Base-by-base conservation (phyloP, 2,797 vertebrate genomes). In the Sciurus vulgaris region DNA sequence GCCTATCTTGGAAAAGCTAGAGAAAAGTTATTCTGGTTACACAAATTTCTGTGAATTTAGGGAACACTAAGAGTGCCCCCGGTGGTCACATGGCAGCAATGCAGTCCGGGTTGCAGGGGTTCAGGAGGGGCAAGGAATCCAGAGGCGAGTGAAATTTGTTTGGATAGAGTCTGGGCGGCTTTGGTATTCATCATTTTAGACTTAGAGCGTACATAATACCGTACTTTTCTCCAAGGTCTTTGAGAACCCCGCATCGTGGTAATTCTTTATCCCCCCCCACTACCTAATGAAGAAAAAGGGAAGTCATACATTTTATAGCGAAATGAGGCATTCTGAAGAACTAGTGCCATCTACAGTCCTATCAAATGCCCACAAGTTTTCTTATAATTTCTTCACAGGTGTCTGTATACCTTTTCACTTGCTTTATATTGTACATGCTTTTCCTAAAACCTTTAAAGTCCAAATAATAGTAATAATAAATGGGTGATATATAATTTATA, bases 301-400 rank as follows among this genome's bases (percentile, higher is more conserved):
- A 94, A 91, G 41, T 51, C 44, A 82, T 78, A 49, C 30, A 88
- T 94, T 96, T 97, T 81, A 94, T 24, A 93, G 74, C 89, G 51
- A 78, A 95, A 83, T 59, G 18, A 95, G 33, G 44, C n/a, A 86
- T 91, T 93, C 28, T 91, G 84, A 97, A 97, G 94, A 96, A 89
- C 96, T 94, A 93, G 91, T 89, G 94, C 95, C 96, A 96, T 85
- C 95, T 97, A 93, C 83, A 97, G 95, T 94, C 84, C 70, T 95
- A 95, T 95, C 94, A 94, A 44, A 59, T 95, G 63, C 22, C 94
- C 79, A 77, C 33, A 87, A 47, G 28, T 47, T 91, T 88, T 91
- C 56, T 86, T 86, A 83, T 79, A 90, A 41, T 86, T 91, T 93
- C 33, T 70, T 72, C 54, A 77, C 22, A 84, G 61, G 5, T 81